phyloP scores from a whole-genome alignment of 1,140 invertebrate genomes.

The Drosophila triauraria region DNA sequence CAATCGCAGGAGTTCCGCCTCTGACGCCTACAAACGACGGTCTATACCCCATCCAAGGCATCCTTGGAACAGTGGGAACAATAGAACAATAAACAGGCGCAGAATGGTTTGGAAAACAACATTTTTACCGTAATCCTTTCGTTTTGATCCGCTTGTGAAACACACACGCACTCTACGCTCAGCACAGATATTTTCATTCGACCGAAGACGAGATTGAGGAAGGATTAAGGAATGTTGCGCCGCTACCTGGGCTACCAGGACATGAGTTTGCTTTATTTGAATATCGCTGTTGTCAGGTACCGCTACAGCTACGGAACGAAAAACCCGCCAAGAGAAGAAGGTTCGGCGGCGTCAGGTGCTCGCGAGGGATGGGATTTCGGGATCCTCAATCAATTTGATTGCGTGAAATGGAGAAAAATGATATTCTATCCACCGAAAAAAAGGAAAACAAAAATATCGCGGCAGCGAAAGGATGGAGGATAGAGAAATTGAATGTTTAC shows the following conservation, averaged over 20 bases:
- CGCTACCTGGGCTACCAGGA: slow-evolving; percentile 36
- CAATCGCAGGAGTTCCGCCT: slow-evolving; percentile 66
- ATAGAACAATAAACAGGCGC: slow-evolving; percentile 57
- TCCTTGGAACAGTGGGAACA: slow-evolving; percentile 52
- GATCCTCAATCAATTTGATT: slow-evolving; percentile 65
- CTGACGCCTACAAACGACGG: slow-evolving; percentile 55
- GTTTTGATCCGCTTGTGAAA: slow-evolving; percentile 81
- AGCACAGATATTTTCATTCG: slow-evolving; percentile 74
- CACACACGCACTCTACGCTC: slow-evolving; percentile 15
- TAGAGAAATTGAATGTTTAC: slow-evolving; percentile 58
- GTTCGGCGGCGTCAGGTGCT: slow-evolving; percentile 59
- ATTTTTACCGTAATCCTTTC: slow-evolving; percentile 83
- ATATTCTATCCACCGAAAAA: slow-evolving; percentile 48
- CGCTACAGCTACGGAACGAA: slow-evolving; percentile 24
- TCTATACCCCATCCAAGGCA: neutral
- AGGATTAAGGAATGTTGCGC: slow-evolving; percentile 65
- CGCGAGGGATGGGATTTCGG: slow-evolving; percentile 31
- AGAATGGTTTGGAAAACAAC: slow-evolving; percentile 52
- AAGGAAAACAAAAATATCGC: slow-evolving; percentile 10
- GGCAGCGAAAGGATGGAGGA: slow-evolving; percentile 3
- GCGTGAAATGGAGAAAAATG: slow-evolving; percentile 78
- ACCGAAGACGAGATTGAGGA: slow-evolving; percentile 78
- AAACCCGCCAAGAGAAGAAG: slow-evolving; percentile 35
- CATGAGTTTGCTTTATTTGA: slow-evolving; percentile 75
- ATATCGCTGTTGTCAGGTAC: slow-evolving; percentile 48